Evolutionary conservation across 2,113 vertebrate genomes (phyloP).

Genomic region (Lagenorhynchus albirostris): DNA sequence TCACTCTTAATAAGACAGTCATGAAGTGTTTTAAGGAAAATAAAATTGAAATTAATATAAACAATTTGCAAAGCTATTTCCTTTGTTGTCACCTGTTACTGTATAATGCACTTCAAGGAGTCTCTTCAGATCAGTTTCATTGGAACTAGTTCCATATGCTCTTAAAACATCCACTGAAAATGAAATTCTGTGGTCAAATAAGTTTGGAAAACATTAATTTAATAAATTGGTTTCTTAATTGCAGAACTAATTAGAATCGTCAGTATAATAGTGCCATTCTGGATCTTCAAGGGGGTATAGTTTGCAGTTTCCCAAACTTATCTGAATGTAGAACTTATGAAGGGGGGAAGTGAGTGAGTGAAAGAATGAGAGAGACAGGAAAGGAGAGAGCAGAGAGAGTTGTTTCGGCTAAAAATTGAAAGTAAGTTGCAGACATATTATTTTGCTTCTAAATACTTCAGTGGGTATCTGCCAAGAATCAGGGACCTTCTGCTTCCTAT

Average conservation of each 20-base stretch:
- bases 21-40: neutral
- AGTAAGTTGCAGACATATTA: neutral
- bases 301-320: neutral
- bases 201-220: conserved; percentile 26
- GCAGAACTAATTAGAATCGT: neutral
- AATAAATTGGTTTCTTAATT: conserved; percentile 7
- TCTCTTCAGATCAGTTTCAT: neutral
- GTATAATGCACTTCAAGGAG: neutral
- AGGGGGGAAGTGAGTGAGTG: rapidly evolving
- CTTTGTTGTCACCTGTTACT: neutral
- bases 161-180: neutral
- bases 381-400: neutral
- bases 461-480: neutral
- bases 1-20: neutral
- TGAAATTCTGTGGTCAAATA: conserved; percentile 22
- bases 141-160: neutral
- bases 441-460: neutral
- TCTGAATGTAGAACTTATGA: neutral
- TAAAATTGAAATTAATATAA: conserved; percentile 12
- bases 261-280: neutral
- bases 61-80: neutral
- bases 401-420: neutral
- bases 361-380: neutral
- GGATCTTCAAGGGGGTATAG: neutral
- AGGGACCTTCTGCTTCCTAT: neutral